Conservation (phyloP, 1,140 invertebrate species). For the Drosophila nebulosa region DNA sequence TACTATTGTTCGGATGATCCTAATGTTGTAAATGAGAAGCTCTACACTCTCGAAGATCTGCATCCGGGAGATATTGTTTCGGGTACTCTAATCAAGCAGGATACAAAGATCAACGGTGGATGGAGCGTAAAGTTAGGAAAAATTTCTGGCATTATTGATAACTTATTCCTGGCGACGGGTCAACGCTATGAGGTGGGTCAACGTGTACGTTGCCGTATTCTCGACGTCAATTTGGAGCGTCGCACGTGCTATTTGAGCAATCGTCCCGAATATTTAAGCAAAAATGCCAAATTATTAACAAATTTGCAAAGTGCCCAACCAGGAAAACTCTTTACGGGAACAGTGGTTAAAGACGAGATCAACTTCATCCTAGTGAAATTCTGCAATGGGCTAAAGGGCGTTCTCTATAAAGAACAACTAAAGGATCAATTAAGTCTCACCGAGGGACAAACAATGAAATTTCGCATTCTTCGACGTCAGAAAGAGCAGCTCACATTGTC, state of each 20-base stretch:
- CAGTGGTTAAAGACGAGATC: conserved; percentile 81
- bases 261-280: conserved; percentile 81
- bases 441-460: conserved; percentile 83
- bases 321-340: conserved; percentile 83
- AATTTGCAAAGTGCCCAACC: conserved; percentile 81
- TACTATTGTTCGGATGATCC: conserved; percentile 84
- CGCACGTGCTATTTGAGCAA: conserved; percentile 82
- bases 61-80: conserved; percentile 82
- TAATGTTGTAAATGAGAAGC: conserved; percentile 82
- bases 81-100: conserved; percentile 80
- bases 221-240: conserved; percentile 76
- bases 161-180: conserved; percentile 53
- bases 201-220: conserved; percentile 81
- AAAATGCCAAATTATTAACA: conserved; percentile 82
- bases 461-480: conserved; percentile 53
- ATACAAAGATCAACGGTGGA: conserved; percentile 74
- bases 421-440: conserved; percentile 82
- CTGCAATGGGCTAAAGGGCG: conserved; percentile 84
- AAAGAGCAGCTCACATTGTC: conserved; percentile 55
- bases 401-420: conserved; percentile 82
- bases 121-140: conserved; percentile 64
- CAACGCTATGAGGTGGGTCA: conserved; percentile 46
- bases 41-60: conserved; percentile 82
- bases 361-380: conserved; percentile 84
- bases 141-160: conserved; percentile 65